phyloP scores from a whole-genome alignment of 2,888 invertebrate species.

The Lithophane leautieri region DNA sequence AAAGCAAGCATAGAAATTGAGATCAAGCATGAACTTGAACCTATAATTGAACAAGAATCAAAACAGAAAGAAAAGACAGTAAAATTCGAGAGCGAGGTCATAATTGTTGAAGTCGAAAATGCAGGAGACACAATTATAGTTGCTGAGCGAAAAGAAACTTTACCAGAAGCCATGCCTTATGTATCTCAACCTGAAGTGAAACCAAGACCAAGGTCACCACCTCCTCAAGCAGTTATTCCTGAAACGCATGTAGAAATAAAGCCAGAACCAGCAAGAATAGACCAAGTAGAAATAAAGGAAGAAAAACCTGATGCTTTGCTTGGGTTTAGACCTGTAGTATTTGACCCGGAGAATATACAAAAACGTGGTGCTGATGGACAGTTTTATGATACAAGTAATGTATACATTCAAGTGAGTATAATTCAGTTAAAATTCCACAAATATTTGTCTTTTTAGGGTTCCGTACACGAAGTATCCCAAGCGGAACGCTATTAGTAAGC shows the following conservation, averaged over 20 bases:
- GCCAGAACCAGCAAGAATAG: conserved; percentile 7
- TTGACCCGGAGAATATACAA: conserved; percentile 66
- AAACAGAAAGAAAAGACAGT: conserved; percentile 28
- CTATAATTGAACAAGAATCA: background rate
- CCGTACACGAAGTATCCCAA: too few relatives aligned
- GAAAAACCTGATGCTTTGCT: conserved; percentile 53
- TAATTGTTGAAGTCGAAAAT: conserved; percentile 36
- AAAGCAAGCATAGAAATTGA: conserved; percentile 39
- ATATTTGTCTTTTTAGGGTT: background rate
- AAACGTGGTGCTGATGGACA: conserved; percentile 17
- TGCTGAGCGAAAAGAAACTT: conserved; percentile 11
- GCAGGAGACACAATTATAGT: conserved; percentile 15
- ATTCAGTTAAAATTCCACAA: background rate
- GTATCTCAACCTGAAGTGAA: background rate
- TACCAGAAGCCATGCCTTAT: conserved; percentile 2
- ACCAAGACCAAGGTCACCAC: background rate
- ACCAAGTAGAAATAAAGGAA: conserved; percentile 10
- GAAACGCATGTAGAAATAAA: conserved; percentile 11
- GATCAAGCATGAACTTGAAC: conserved; percentile 17
- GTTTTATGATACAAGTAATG: conserved; percentile 21
- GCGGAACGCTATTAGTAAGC: too few relatives aligned
- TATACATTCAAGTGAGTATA: conserved; percentile 9
- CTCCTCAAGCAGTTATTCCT: background rate
- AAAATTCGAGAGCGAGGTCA: conserved; percentile 35
- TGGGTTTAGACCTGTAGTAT: conserved; percentile 65